Conservation (phyloP, 1,140 invertebrate species). For the Argopecten irradians region DNA sequence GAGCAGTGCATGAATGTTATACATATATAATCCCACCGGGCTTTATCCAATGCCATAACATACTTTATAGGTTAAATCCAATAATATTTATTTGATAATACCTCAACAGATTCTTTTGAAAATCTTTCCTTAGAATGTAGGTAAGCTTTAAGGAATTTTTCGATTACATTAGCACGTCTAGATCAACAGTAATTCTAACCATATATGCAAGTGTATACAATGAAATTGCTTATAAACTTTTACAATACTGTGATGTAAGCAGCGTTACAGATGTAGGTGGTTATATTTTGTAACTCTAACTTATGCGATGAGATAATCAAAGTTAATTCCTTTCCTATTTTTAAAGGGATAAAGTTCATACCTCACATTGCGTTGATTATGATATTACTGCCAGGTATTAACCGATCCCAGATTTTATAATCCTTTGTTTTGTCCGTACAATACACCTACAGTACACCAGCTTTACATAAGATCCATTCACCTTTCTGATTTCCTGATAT, state of each 20-base stretch:
- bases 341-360: neutral
- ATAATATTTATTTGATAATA: constrained; percentile 13
- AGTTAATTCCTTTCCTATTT: neutral
- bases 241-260: too few species aligned
- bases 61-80: neutral
- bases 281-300: too few species aligned
- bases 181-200: too few species aligned
- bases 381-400: neutral
- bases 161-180: neutral
- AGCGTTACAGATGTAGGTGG: too few species aligned
- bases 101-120: neutral
- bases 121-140: neutral
- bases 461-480: constrained; percentile 7
- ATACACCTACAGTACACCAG: neutral
- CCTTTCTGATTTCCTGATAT: neutral
- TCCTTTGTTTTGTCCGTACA: neutral
- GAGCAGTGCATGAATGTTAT: neutral
- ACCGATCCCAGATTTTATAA: neutral
- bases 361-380: neutral
- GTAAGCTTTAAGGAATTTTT: neutral
- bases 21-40: neutral
- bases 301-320: too few species aligned
- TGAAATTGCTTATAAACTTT: too few species aligned
- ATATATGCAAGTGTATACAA: too few species aligned
- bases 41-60: neutral